Percentiles rank a stretch among this genome's conserved stretches.
phyloP scores from a whole-genome alignment of 2,888 invertebrate species.

The Ecliptopera silaceata region DNA sequence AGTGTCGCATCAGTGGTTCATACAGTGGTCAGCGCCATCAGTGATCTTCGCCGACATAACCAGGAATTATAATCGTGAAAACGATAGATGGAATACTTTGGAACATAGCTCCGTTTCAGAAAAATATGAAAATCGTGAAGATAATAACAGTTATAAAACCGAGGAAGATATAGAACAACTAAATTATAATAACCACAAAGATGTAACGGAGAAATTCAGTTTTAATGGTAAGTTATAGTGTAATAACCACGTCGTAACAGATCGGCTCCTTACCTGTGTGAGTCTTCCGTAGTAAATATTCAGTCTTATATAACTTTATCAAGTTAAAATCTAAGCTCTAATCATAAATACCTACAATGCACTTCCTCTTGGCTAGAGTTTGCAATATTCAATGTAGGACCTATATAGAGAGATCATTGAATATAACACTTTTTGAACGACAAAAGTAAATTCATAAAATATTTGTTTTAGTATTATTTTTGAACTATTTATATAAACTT shows the following conservation, averaged over 20 bases:
- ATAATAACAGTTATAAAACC: slow-evolving; percentile 28
- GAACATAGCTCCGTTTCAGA: slow-evolving; percentile 39
- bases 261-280: slow-evolving; percentile 4
- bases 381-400: too few species aligned
- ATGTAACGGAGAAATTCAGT: slow-evolving; percentile 35
- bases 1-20: slow-evolving; percentile 78
- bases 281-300: not conserved
- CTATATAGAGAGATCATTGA: too few species aligned
- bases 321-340: not conserved
- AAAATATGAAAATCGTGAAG: slow-evolving; percentile 32
- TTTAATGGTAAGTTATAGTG: slow-evolving; percentile 43
- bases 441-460: too few species aligned
- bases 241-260: slow-evolving; percentile 19
- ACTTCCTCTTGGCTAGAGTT: too few species aligned
- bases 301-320: slow-evolving; percentile 7
- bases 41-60: slow-evolving; percentile 63
- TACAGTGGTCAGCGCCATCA: slow-evolving; percentile 74
- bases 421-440: too few species aligned
- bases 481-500: too few species aligned
- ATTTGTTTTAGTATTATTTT: too few species aligned
- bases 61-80: slow-evolving; percentile 57
- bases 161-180: slow-evolving; percentile 23
- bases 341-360: too few species aligned
- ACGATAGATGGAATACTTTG: slow-evolving; percentile 49
- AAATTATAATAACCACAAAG: slow-evolving; percentile 29